Evolutionary conservation across 2,797 vertebrate genomes (phyloP).

Genomic region (Columba guinea): DNA sequence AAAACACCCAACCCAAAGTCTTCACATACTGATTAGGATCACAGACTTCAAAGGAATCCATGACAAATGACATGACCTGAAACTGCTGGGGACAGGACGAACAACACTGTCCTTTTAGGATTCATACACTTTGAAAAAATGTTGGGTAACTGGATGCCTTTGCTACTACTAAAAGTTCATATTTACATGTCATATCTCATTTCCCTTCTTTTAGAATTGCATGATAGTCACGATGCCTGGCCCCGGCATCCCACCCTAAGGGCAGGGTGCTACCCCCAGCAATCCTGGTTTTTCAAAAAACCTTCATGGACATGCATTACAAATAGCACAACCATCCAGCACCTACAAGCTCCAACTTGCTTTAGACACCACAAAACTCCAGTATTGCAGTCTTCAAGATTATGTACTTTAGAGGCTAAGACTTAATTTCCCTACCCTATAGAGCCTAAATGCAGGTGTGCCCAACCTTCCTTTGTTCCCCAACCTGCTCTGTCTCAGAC

Average conservation of each 20-base stretch:
- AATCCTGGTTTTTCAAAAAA: not conserved
- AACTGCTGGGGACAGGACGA: not conserved
- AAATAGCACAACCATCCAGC: not conserved
- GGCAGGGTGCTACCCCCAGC: not conserved
- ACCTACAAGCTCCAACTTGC: not conserved
- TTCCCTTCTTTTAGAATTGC: not conserved
- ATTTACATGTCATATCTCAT: not conserved
- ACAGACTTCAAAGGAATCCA: not conserved
- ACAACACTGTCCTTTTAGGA: not conserved
- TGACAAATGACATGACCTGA: not conserved
- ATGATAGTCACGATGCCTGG: not conserved
- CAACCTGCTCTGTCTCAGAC: not conserved
- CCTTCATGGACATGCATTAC: not conserved
- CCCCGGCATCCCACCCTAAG: accelerated
- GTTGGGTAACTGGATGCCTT: not conserved
- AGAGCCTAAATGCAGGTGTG: not conserved
- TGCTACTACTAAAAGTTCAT: not conserved
- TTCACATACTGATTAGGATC: not conserved
- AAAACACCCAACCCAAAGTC: not conserved
- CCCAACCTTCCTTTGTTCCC: not conserved
- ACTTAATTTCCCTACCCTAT: not conserved
- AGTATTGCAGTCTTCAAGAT: not conserved
- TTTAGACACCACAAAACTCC: not conserved
- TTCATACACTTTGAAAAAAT: not conserved
- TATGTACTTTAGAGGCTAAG: not conserved